Conservation (phyloP, 2,797 vertebrate species). For the Halcyon leucocephala region DNA sequence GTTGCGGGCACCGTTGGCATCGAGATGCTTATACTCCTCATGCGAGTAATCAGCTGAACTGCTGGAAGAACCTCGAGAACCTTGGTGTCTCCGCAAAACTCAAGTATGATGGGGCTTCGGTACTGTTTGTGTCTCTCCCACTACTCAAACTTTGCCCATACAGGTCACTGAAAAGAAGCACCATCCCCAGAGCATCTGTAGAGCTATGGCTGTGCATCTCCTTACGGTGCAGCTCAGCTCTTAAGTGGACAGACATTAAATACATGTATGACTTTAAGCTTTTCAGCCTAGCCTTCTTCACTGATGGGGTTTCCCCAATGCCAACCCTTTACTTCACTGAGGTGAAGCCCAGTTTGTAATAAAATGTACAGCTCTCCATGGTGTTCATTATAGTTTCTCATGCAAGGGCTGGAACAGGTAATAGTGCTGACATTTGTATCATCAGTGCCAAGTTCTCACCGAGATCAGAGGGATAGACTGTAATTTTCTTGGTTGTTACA, state of each 20-base stretch:
- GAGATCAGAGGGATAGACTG: not conserved
- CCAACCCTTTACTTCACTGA: not conserved
- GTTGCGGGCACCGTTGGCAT: not conserved
- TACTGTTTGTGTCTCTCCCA: not conserved
- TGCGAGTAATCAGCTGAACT: not conserved
- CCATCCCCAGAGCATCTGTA: not conserved
- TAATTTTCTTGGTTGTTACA: not conserved
- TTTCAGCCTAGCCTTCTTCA: not conserved
- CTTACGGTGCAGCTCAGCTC: not conserved
- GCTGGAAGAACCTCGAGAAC: not conserved
- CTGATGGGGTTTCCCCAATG: not conserved
- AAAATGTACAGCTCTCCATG: not conserved
- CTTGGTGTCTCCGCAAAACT: not conserved
- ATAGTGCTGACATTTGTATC: not conserved
- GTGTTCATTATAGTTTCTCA: not conserved
- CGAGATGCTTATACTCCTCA: not conserved
- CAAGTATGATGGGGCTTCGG: not conserved
- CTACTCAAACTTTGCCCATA: not conserved
- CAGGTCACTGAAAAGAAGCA: not conserved
- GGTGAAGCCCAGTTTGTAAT: not conserved
- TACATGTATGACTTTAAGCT: not conserved
- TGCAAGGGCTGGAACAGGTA: not conserved
- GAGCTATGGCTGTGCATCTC: not conserved
- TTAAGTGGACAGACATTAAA: not conserved
- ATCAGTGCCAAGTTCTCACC: not conserved